These are phyloP conservation scores for Drosophila demipolita DNA, from an alignment of 2,888 invertebrate species.

Conservation along the genomic window DNA sequence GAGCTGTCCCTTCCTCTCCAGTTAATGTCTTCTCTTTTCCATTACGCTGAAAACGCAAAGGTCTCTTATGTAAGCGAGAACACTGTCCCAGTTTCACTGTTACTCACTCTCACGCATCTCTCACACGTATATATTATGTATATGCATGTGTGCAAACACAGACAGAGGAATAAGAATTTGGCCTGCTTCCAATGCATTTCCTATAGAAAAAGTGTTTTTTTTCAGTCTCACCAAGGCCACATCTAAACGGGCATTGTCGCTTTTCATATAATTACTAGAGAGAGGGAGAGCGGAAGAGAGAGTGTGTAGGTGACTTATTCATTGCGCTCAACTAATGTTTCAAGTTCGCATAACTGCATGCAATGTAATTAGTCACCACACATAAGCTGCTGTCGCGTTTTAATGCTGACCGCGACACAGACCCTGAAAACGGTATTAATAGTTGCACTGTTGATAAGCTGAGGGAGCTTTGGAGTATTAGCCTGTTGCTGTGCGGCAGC, in stretches of 20 bases:
- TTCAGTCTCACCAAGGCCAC: conserved; percentile 61
- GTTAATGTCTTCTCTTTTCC: conserved; percentile 19
- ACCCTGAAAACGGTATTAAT: conserved; percentile 39
- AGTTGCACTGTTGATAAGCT: too few relatives aligned
- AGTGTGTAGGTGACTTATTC: conserved; percentile 44
- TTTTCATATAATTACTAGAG: conserved; percentile 43
- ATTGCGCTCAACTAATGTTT: conserved; percentile 28
- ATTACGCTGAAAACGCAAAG: conserved; percentile 17
- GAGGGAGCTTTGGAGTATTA: conserved; percentile 3
- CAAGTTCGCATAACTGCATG: conserved; percentile 71
- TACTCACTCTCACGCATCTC: conserved; percentile 27
- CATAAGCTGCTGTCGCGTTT: conserved; percentile 29
- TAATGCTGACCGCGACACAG: conserved; percentile 58
- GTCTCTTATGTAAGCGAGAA: conserved; percentile 64
- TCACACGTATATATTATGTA: neutral
- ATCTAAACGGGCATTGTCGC: conserved; percentile 57
- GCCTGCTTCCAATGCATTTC: conserved; percentile 71
- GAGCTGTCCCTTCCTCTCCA: neutral
- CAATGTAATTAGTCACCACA: conserved; percentile 56
- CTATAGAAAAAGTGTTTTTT: conserved; percentile 53
- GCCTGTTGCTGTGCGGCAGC: conserved; percentile 64
- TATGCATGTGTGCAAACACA: neutral
- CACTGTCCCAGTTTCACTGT: conserved; percentile 48
- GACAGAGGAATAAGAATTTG: conserved; percentile 41
- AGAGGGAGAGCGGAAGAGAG: neutral